A percentile compares a stretch with the other conserved stretches of the same genome.
phyloP scores from a whole-genome alignment of 1,140 invertebrate genomes.

The Oncopodura yosiiana region DNA sequence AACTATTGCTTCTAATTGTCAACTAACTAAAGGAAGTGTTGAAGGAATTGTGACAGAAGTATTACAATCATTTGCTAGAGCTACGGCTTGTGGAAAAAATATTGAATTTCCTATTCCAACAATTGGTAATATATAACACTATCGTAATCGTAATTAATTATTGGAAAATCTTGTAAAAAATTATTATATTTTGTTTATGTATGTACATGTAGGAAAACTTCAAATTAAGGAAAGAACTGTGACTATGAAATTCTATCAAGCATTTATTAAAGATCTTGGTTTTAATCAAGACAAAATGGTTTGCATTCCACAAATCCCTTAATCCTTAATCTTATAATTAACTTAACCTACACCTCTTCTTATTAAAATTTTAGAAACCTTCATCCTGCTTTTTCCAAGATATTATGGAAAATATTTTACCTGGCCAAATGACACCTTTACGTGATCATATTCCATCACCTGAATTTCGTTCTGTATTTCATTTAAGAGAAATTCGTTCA shows the following conservation, averaged over 20 bases:
- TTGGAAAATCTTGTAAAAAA: not conserved
- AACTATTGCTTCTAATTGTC: constrained; percentile 4
- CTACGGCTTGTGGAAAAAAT: constrained; percentile 17
- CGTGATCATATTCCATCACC: constrained; percentile 13
- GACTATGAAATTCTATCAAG: constrained; percentile 17
- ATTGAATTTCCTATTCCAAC: constrained; percentile 24
- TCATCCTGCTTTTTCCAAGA: not conserved
- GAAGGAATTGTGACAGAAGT: constrained; percentile 30
- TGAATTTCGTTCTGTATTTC: constrained; percentile 22
- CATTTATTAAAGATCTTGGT: constrained; percentile 10
- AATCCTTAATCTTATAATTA: not conserved
- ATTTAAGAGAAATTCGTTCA: constrained; percentile 12
- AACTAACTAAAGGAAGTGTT: constrained; percentile 14
- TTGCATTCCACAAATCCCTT: not conserved
- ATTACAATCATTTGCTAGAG: constrained; percentile 26
- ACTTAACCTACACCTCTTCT: not conserved
- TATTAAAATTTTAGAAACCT: not conserved
- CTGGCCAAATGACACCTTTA: constrained; percentile 23
- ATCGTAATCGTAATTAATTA: too few relatives aligned
- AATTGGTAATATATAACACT: constrained; percentile 5
- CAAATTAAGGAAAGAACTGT: constrained; percentile 8
- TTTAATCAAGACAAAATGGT: not conserved
- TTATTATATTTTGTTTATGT: not conserved
- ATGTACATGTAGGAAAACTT: constrained; percentile 14
- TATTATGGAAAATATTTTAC: constrained; percentile 2